Evolutionary conservation across 2,113 vertebrate species (phyloP).

Genomic region (Lipophrys pholis): DNA sequence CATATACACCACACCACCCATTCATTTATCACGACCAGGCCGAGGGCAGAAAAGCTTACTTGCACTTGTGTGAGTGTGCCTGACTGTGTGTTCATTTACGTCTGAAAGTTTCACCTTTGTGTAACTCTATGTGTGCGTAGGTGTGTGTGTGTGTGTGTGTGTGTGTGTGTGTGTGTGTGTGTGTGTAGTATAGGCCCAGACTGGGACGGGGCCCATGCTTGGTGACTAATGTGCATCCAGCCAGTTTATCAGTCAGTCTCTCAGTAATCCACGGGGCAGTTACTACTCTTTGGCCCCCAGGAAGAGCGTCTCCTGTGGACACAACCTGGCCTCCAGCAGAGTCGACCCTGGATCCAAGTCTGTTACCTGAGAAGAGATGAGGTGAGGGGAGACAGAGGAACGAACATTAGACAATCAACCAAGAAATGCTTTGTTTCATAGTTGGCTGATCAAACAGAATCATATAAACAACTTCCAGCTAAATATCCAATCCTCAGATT

Average conservation of each 20-base stretch:
- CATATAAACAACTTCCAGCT: no score
- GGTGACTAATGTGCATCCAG: conserved; percentile 74
- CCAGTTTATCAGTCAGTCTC: conserved; percentile 70
- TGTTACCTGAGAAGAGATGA: conserved; percentile 85
- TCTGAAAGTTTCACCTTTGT: conserved; percentile 43
- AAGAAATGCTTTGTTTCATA: neutral
- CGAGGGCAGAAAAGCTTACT: conserved; percentile 72
- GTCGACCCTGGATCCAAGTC: conserved; percentile 93
- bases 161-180: conserved; percentile 62
- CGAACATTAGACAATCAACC: neutral
- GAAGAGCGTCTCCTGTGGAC: conserved; percentile 99
- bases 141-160: conserved; percentile 36
- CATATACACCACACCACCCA: conserved; percentile 63
- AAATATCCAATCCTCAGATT: no score
- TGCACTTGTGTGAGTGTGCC: conserved; percentile 73
- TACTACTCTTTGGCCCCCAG: conserved; percentile 96
- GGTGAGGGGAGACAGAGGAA: neutral
- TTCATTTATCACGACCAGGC: conserved; percentile 72
- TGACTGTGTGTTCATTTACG: conserved; percentile 66
- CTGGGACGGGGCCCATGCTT: conserved; percentile 71
- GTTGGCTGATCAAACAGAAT: no score
- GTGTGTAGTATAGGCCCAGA: conserved; percentile 65
- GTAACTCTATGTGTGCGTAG: conserved; percentile 48
- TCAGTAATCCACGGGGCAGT: conserved; percentile 43
- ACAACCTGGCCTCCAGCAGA: conserved; percentile 96